phyloP scores from a whole-genome alignment of 2,113 vertebrate genomes.

The Procavia capensis region DNA sequence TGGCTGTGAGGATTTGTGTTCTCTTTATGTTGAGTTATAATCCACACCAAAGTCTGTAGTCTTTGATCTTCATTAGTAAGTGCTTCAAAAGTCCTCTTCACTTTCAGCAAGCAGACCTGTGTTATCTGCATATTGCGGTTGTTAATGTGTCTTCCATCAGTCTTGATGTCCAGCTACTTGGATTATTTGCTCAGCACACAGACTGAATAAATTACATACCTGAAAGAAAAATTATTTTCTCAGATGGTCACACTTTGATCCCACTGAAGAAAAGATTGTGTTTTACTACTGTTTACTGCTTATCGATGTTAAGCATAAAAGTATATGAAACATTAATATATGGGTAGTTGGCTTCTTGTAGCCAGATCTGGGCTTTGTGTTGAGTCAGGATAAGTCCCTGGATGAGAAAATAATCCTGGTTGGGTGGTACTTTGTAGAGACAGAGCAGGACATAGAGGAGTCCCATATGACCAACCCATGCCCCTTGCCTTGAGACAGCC shows the following conservation, averaged over 20 bases:
- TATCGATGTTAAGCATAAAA: background rate
- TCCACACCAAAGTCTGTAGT: too few relatives aligned
- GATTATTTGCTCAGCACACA: too few relatives aligned
- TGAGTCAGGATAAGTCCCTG: background rate
- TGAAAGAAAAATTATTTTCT: conserved; percentile 2
- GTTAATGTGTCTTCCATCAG: too few relatives aligned
- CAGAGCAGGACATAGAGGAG: background rate
- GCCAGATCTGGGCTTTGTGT: background rate
- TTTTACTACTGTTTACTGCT: background rate
- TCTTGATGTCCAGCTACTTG: too few relatives aligned
- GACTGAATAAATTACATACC: too few relatives aligned
- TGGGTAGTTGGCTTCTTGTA: background rate
- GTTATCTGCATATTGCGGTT: too few relatives aligned
- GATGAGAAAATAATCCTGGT: background rate
- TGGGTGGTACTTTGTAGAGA: background rate
- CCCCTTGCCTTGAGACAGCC: background rate
- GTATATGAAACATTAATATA: background rate
- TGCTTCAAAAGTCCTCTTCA: too few relatives aligned
- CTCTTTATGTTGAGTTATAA: too few relatives aligned
- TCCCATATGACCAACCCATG: background rate
- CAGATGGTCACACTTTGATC: background rate
- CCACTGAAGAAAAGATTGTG: background rate
- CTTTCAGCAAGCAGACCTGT: too few relatives aligned
- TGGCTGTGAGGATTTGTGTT: too few relatives aligned
- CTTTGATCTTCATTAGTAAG: too few relatives aligned